Evolutionary conservation across 1,140 invertebrate genomes (phyloP), one percentile per base, ranked within the genome.

Genomic region (Drosophila triauraria): DNA sequence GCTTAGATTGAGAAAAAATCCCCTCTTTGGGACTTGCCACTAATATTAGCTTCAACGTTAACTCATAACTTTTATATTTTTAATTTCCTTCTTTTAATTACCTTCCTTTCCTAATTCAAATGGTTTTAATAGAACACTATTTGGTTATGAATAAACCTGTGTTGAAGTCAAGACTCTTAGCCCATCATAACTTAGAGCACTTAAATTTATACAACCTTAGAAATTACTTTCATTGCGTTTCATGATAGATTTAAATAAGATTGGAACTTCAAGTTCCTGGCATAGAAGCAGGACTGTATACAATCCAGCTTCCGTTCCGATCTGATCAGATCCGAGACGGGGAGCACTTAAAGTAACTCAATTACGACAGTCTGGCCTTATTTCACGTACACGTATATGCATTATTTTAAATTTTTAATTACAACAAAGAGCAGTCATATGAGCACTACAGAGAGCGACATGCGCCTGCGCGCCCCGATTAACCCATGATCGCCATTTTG

Each of bases 381-480:
- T 86, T 75, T 65, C 59, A 63, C 63, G 65, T 60, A 56, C 59
- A 32, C 30, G 7, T 35, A 59, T 51, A 67, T 85, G 75, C 69
- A 75, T 86, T 82, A 82, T 82, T 82, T 82, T 23, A 77, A 82
- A 87, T 84, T 88, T 88, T 87, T 87, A 87, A 87, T 87, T 87
- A 80, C 68, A 88, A 71, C 68, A 88, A 62, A 80, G 62, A 81
- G 65, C 40, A 43, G 46, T 69, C 61, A 65, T 58, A 47, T 61
- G 48, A 83, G 67, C 51, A 68, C 82, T 76, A 69, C 63, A 67
- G 69, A 47, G 46, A 69, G 58, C 59, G 30, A 67, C 42, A 51
- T 70, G 84, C 80, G 84, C 64, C 80, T 88, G 85, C 82, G 81
- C 85, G 72, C 81, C 82, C 70, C 78, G 85, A 82, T 88, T 88